These are phyloP conservation scores for Adrianichthys oophorus DNA, from an alignment of 2,797 vertebrate genomes.

Conservation along the genomic window DNA sequence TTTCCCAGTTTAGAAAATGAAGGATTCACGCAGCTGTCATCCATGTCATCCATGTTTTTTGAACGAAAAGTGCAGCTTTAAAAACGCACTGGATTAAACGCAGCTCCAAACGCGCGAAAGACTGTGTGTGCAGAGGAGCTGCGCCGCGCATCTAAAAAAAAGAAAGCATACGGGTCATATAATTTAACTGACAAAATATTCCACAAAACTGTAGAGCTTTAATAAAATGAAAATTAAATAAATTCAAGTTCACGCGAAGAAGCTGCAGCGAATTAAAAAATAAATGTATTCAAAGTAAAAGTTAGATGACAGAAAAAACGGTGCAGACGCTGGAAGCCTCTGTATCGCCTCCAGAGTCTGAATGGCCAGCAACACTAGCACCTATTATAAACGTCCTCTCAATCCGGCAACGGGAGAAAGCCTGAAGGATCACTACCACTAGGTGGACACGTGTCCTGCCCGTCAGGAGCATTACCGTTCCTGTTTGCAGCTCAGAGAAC, in stretches of 20 bases:
- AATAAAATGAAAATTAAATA: slow-evolving; percentile 9
- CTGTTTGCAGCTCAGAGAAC: slow-evolving; percentile 7
- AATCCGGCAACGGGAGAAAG: slow-evolving; percentile 14
- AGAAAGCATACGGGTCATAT: background rate
- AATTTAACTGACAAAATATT: background rate
- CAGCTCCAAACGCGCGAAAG: background rate
- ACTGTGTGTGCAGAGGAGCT: background rate
- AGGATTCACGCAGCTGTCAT: background rate
- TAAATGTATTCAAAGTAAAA: slow-evolving; percentile 7
- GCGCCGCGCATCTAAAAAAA: background rate
- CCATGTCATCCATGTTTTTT: slow-evolving; percentile 12
- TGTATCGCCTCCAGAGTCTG: slow-evolving; percentile 30
- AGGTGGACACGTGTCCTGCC: slow-evolving; percentile 57
- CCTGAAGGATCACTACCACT: slow-evolving; percentile 48
- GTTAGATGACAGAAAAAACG: slow-evolving; percentile 14
- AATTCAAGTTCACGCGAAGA: background rate
- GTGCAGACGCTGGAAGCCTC: slow-evolving; percentile 25
- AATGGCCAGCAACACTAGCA: slow-evolving; percentile 45
- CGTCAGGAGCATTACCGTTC: background rate
- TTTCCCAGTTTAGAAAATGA: slow-evolving; percentile 3
- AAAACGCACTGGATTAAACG: background rate
- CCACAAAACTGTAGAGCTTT: slow-evolving; percentile 1
- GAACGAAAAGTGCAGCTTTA: background rate
- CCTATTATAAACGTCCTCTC: slow-evolving; percentile 50
- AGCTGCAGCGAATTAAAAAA: background rate